These are phyloP conservation scores for Zaprionus davidi DNA, from an alignment of 1,140 invertebrate species.

Conservation along the genomic window DNA sequence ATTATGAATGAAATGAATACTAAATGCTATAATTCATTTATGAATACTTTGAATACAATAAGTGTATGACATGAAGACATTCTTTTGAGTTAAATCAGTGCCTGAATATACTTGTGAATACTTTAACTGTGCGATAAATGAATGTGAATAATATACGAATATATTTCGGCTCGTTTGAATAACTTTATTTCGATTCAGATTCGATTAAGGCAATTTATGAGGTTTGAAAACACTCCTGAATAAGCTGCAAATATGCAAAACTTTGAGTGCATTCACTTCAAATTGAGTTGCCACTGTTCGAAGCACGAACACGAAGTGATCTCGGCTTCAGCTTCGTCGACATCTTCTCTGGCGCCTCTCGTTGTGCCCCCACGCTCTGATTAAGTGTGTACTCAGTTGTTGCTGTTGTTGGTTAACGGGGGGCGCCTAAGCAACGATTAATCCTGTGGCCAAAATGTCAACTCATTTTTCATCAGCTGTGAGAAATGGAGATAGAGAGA, in stretches of 20 bases:
- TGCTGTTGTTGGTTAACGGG: too few relatives aligned
- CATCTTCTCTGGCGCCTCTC: neutral
- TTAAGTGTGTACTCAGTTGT: conserved; percentile 28
- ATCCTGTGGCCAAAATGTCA: conserved; percentile 28
- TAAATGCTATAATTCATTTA: neutral
- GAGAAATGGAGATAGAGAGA: neutral
- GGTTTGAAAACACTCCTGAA: neutral
- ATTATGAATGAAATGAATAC: conserved; percentile 5
- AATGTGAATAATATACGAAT: neutral
- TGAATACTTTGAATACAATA: neutral
- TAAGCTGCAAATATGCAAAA: neutral
- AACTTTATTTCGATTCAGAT: neutral
- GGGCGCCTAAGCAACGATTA: conserved; percentile 33
- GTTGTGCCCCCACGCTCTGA: conserved; percentile 22
- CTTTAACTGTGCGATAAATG: neutral
- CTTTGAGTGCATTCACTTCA: conserved; percentile 21
- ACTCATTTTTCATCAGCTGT: conserved; percentile 24
- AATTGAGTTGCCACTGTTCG: conserved; percentile 7
- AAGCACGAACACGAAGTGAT: conserved; percentile 47
- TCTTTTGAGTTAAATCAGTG: too few relatives aligned
- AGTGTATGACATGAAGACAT: neutral
- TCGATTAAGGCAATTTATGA: neutral
- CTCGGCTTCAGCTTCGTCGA: conserved; percentile 12
- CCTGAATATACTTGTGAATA: neutral
- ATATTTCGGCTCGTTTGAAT: neutral